Evolutionary conservation across 2,888 invertebrate species (phyloP).

Genomic region (Tridacna gigas): DNA sequence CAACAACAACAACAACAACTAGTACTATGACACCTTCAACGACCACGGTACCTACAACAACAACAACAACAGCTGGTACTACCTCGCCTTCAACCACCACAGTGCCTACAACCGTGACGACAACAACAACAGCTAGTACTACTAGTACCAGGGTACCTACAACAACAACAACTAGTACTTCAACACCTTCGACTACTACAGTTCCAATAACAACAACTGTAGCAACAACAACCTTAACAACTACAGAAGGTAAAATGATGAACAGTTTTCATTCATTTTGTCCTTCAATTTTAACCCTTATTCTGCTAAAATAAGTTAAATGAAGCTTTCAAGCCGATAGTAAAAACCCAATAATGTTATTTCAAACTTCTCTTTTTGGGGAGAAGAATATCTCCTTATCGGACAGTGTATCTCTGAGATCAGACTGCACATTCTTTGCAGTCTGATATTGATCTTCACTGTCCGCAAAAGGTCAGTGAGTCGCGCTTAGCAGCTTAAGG

Average conservation of each 20-base stretch:
- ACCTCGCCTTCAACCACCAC: slow-evolving; percentile 10
- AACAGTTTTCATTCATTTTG: background rate
- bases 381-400: too few species aligned
- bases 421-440: too few species aligned
- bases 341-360: too few species aligned
- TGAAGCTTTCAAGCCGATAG: too few species aligned
- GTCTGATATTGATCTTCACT: too few species aligned
- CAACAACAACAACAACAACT: slow-evolving; percentile 11
- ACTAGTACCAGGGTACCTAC: background rate
- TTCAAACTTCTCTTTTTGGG: too few species aligned
- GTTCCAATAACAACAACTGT: background rate
- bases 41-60: background rate
- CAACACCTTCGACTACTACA: background rate
- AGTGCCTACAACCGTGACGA: background rate
- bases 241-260: slow-evolving; percentile 14
- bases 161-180: background rate
- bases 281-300: too few species aligned
- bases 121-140: background rate
- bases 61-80: slow-evolving; percentile 15
- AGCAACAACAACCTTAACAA: background rate
- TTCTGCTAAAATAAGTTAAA: too few species aligned
- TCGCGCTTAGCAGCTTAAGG: too few species aligned
- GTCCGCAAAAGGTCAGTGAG: too few species aligned
- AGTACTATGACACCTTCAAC: background rate
- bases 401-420: too few species aligned